Evolutionary conservation across 2,797 vertebrate species (phyloP).

Genomic region (Urophycis tenuis): DNA sequence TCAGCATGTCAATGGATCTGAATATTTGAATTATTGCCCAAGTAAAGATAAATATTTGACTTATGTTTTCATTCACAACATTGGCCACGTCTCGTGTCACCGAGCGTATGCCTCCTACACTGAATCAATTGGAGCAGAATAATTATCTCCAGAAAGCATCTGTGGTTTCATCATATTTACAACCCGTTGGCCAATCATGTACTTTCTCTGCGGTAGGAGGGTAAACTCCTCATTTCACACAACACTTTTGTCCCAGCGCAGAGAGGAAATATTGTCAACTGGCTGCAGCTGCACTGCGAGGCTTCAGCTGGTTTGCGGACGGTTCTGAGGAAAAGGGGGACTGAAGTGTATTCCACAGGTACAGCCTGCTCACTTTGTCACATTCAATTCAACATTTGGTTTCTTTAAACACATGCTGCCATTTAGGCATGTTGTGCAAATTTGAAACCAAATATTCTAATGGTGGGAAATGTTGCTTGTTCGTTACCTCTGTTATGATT

Average conservation of each 20-base stretch:
- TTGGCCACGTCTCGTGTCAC: background rate
- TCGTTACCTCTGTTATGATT: background rate
- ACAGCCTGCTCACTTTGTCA: constrained; percentile 20
- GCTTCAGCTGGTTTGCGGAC: constrained; percentile 9
- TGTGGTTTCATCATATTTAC: constrained; percentile 60
- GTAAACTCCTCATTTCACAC: constrained; percentile 32
- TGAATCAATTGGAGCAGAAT: background rate
- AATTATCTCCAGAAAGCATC: constrained; percentile 15
- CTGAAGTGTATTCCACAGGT: constrained; percentile 47
- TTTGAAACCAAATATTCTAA: background rate
- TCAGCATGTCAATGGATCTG: background rate
- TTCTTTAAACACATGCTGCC: background rate
- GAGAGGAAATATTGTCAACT: constrained; percentile 11
- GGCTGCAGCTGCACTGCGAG: constrained; percentile 15
- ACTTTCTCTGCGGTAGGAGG: constrained; percentile 23
- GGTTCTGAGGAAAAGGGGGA: constrained; percentile 11
- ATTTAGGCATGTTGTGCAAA: background rate
- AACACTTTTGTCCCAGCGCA: constrained; percentile 9
- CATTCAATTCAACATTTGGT: background rate
- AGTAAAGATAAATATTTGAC: constrained; percentile 2
- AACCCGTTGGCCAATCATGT: constrained; percentile 48
- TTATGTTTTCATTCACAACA: background rate
- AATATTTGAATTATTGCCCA: background rate
- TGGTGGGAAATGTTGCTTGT: background rate
- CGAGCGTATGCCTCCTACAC: background rate